phyloP scores from a whole-genome alignment of 2,888 invertebrate species.

The Pogonocherus hispidulus region DNA sequence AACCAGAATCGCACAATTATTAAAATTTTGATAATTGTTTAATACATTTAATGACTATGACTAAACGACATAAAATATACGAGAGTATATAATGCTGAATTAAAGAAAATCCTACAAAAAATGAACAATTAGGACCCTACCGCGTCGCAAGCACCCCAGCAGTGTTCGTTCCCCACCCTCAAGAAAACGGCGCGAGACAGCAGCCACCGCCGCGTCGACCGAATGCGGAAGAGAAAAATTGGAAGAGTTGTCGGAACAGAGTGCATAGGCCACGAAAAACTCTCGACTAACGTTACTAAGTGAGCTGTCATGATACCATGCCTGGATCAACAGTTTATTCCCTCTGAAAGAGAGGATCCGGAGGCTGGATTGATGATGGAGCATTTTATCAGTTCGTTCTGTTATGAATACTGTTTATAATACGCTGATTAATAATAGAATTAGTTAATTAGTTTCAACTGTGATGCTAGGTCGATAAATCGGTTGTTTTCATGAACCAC shows the following conservation, averaged over 20 bases:
- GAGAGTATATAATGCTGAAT: too few relatives aligned
- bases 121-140: too few relatives aligned
- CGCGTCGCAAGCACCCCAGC: too few relatives aligned
- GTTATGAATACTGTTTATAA: background rate
- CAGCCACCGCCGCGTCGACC: constrained; percentile 37
- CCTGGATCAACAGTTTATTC: constrained; percentile 61
- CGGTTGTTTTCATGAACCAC: too few relatives aligned
- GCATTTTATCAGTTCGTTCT: background rate
- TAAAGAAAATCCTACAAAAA: too few relatives aligned
- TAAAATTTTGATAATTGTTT: too few relatives aligned
- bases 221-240: constrained; percentile 64
- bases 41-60: too few relatives aligned
- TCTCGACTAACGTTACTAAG: constrained; percentile 62
- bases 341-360: constrained; percentile 36
- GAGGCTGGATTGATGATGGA: constrained; percentile 12
- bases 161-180: too few relatives aligned
- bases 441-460: too few relatives aligned
- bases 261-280: constrained; percentile 65
- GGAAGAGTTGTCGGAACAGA: constrained; percentile 65
- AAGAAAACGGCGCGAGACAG: constrained; percentile 35
- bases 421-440: background rate
- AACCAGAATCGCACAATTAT: too few relatives aligned
- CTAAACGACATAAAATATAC: too few relatives aligned
- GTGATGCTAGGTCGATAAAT: too few relatives aligned
- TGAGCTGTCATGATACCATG: constrained; percentile 61